A percentile compares a stretch with the other conserved stretches of the same genome.
These are phyloP conservation scores for Cervus canadensis DNA, from an alignment of 2,113 vertebrate species.

Conservation along the genomic window DNA sequence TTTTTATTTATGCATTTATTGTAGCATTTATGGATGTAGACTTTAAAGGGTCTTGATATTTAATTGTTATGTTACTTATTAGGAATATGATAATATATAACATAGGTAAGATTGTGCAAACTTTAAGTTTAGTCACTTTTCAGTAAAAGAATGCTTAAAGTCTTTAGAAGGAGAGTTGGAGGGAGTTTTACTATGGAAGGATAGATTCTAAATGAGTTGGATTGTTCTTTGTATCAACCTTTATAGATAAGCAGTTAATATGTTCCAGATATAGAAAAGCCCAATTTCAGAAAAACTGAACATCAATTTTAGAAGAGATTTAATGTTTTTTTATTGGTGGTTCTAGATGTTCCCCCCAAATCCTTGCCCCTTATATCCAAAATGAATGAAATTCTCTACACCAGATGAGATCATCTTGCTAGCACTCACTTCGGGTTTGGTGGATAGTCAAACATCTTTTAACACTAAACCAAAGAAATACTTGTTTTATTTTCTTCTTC, in stretches of 20 bases:
- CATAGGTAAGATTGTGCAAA: background rate
- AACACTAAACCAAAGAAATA: background rate
- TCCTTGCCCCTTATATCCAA: background rate
- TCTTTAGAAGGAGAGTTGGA: background rate
- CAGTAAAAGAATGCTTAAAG: background rate
- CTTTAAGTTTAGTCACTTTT: background rate
- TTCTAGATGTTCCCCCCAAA: background rate
- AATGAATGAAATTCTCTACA: background rate
- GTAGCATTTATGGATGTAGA: constrained; percentile 9
- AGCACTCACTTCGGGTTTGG: background rate
- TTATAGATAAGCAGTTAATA: background rate
- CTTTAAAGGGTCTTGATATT: constrained; percentile 15
- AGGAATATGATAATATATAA: background rate
- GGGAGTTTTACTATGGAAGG: background rate
- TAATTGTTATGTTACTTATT: constrained; percentile 1
- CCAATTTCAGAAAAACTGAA: constrained; percentile 19
- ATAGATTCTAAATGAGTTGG: background rate
- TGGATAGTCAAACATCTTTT: background rate
- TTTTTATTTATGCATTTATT: constrained; percentile 69
- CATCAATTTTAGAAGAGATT: background rate
- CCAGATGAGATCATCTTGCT: constrained; percentile 9
- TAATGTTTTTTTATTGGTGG: constrained; percentile 1
- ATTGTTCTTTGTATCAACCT: background rate
- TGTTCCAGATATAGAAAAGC: background rate
- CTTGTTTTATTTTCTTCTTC: constrained; percentile 4